Evolutionary conservation across 2,113 vertebrate genomes (phyloP).

Genomic region (Hydrochoerus hydrochaeris): DNA sequence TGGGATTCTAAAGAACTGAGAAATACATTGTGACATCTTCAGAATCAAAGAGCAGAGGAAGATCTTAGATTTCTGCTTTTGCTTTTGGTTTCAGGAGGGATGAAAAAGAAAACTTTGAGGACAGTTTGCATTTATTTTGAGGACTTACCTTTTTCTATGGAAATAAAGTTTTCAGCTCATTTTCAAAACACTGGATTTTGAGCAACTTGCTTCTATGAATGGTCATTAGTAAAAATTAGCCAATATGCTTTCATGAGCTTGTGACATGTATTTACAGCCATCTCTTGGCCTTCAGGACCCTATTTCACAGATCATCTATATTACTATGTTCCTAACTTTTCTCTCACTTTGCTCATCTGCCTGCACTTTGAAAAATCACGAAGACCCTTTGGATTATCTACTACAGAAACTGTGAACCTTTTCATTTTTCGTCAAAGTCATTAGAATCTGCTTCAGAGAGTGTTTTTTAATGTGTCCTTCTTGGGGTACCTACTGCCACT

Average conservation of each 20-base stretch:
- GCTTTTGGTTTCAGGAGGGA: not conserved
- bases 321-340: not conserved
- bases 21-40: not conserved
- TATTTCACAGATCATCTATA: not conserved
- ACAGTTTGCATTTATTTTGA: constrained; percentile 43
- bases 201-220: not conserved
- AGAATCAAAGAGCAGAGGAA: constrained; percentile 29
- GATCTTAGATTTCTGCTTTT: not conserved
- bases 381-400: not conserved
- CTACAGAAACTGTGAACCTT: not conserved
- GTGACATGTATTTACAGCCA: not conserved
- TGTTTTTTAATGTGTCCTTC: not conserved
- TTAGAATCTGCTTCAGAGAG: not conserved
- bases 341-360: not conserved
- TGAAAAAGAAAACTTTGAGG: not conserved
- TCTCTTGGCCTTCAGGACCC: not conserved
- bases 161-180: not conserved
- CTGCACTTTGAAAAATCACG: not conserved
- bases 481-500: not conserved
- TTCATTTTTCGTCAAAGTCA: not conserved
- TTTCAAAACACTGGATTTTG: not conserved
- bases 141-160: not conserved
- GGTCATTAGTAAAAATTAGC: not conserved
- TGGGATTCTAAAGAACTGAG: not conserved
- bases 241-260: not conserved